These are phyloP conservation scores for Fringilla coelebs DNA, from an alignment of 2,797 vertebrate genomes.

Conservation along the genomic window DNA sequence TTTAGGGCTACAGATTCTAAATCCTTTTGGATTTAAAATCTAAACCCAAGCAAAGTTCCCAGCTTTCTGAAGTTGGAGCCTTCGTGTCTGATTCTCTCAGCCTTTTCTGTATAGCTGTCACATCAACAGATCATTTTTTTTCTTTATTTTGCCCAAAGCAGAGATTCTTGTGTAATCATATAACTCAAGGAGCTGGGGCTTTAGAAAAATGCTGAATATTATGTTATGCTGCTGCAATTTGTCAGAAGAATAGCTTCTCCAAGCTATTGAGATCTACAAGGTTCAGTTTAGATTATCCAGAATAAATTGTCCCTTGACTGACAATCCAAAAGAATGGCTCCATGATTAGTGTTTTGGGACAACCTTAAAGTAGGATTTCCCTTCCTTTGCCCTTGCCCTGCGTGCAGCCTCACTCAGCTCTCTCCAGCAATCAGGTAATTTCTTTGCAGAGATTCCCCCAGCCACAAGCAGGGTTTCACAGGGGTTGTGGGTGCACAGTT, in stretches of 20 bases:
- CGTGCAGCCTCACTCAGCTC: neutral
- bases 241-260: neutral
- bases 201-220: constrained; percentile 1
- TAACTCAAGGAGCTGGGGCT: neutral
- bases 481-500: neutral
- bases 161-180: neutral
- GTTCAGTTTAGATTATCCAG: neutral
- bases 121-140: neutral
- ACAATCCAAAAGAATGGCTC: neutral
- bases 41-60: neutral
- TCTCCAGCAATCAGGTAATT: neutral
- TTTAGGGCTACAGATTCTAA: neutral
- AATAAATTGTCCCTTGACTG: neutral
- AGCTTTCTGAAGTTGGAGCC: neutral
- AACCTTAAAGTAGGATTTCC: neutral
- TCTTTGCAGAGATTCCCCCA: neutral
- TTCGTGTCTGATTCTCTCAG: neutral
- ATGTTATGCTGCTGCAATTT: neutral
- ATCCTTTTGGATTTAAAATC: neutral
- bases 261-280: neutral
- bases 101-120: neutral
- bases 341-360: neutral
- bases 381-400: neutral
- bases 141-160: neutral
- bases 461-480: neutral